Percentiles rank a stretch among this genome's conserved stretches.
Evolutionary conservation across 2,888 invertebrate genomes (phyloP).

Genomic region (Steinernema carpocapsae): DNA sequence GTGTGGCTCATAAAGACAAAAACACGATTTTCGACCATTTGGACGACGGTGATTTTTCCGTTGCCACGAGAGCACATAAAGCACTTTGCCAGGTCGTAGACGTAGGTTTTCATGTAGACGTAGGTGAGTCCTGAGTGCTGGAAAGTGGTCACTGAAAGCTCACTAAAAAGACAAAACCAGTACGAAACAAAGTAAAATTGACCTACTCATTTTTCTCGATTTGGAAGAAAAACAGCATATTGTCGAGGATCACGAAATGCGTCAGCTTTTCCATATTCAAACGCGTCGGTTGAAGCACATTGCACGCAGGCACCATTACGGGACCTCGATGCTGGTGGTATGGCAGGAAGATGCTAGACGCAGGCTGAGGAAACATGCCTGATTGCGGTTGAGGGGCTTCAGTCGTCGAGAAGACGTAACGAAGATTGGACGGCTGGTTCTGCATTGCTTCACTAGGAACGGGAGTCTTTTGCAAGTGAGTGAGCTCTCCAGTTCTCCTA

Average conservation of each 20-base stretch:
- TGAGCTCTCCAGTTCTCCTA: too few species aligned
- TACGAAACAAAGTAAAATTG: not conserved
- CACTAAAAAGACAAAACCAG: not conserved
- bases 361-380: not conserved
- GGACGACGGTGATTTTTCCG: not conserved
- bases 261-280: not conserved
- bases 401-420: too few species aligned
- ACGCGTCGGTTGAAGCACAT: not conserved
- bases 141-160: not conserved
- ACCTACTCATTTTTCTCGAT: too few species aligned
- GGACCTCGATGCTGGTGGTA: not conserved
- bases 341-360: not conserved
- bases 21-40: not conserved
- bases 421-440: too few species aligned
- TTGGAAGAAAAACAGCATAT: not conserved
- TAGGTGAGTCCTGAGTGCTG: not conserved
- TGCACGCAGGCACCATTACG: not conserved
- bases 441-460: too few species aligned
- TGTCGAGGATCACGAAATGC: not conserved
- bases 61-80: not conserved
- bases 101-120: not conserved
- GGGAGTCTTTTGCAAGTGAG: too few species aligned
- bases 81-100: not conserved
- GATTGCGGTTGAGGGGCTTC: too few species aligned
- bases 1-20: not conserved